A percentile compares a stretch with the other conserved stretches of the same genome.
phyloP scores from a whole-genome alignment of 2,797 vertebrate species.

The Hypotaenidia philippensis region DNA sequence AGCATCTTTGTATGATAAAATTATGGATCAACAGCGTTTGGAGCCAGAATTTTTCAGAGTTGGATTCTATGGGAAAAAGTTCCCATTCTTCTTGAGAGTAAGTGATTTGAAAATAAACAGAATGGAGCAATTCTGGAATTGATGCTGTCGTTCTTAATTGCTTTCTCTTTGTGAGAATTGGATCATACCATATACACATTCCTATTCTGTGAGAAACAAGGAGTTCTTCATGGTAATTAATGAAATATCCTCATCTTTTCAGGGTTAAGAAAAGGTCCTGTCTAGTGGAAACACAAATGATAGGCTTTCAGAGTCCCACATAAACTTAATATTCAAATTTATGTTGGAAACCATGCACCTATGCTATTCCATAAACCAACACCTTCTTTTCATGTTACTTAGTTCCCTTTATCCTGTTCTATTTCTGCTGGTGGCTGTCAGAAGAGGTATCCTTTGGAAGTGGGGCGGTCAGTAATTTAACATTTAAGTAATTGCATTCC shows the following conservation, averaged over 20 bases:
- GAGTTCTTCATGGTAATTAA: background rate
- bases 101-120: slow-evolving; percentile 60
- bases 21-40: slow-evolving; percentile 98
- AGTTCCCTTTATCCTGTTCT: background rate
- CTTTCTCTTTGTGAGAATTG: background rate
- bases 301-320: background rate
- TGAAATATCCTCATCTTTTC: background rate
- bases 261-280: background rate
- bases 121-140: background rate
- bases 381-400: background rate
- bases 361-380: background rate
- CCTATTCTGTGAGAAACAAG: background rate
- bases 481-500: background rate
- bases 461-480: background rate
- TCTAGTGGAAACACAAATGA: background rate
- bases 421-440: background rate
- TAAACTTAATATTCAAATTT: background rate
- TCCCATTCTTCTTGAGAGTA: slow-evolving; percentile 98
- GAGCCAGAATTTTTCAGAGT: slow-evolving; percentile 99
- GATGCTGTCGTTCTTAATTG: background rate
- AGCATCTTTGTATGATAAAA: slow-evolving; percentile 97
- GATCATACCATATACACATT: background rate
- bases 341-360: background rate
- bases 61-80: slow-evolving; percentile 98
- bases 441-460: background rate